phyloP scores from a whole-genome alignment of 1,140 invertebrate species.

The Lepidurus packardi region DNA sequence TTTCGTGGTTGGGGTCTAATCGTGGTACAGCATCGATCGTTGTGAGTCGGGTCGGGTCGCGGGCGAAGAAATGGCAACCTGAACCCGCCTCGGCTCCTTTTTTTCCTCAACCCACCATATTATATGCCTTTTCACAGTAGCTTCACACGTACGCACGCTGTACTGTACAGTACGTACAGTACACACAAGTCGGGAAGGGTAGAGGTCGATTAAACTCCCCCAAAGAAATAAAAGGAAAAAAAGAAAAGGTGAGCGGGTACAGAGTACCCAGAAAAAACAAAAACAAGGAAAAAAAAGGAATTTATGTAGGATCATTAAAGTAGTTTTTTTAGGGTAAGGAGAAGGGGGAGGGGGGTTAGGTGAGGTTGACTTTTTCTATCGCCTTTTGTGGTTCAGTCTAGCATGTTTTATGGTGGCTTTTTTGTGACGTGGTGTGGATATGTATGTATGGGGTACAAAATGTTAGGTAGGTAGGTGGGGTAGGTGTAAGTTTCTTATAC shows the following conservation, averaged over 20 bases:
- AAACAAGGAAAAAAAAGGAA: background rate
- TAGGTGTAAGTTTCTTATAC: no score
- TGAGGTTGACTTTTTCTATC: background rate
- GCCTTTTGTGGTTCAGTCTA: background rate
- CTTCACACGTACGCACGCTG: background rate
- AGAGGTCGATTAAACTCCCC: background rate
- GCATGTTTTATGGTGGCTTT: background rate
- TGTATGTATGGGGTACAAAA: no score
- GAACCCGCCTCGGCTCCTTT: background rate
- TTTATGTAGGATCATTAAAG: conserved; percentile 7
- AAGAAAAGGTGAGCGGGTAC: background rate
- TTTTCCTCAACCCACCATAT: background rate
- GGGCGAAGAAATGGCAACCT: background rate
- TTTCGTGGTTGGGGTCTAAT: background rate
- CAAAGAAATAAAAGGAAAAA: background rate
- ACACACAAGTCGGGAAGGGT: background rate
- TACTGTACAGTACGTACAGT: background rate
- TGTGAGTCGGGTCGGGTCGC: background rate
- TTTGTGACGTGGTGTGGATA: background rate
- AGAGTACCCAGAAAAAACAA: background rate
- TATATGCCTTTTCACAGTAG: background rate
- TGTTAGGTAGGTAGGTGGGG: no score
- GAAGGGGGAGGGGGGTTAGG: background rate
- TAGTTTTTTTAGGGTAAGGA: background rate
- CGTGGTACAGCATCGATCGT: conserved; percentile 8